Conservation (phyloP, 2,888 invertebrate genomes). For the Leptarthrus brevirostris region DNA sequence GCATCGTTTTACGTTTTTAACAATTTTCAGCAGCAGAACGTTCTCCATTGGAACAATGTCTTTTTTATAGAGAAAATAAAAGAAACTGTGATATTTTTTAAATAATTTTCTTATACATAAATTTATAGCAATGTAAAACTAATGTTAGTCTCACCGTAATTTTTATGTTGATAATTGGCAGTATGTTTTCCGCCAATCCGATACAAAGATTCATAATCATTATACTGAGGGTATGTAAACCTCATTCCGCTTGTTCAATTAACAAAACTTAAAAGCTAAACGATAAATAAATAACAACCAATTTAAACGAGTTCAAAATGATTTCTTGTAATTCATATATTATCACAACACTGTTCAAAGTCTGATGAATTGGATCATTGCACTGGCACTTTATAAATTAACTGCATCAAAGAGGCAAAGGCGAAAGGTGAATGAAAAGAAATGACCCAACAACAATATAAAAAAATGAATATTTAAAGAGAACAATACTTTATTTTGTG, state of each 20-base stretch:
- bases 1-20: too few species aligned
- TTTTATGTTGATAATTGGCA: slow-evolving; percentile 61
- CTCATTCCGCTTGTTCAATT: slow-evolving; percentile 58
- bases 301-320: not conserved
- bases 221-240: slow-evolving; percentile 67
- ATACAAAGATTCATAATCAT: slow-evolving; percentile 54
- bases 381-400: slow-evolving; percentile 22
- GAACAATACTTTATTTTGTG: not conserved
- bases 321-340: slow-evolving; percentile 33
- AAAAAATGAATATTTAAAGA: not conserved
- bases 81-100: too few species aligned
- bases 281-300: slow-evolving; percentile 13
- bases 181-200: slow-evolving; percentile 51
- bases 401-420: not conserved
- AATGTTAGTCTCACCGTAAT: slow-evolving; percentile 66
- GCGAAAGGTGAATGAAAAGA: slow-evolving; percentile 14
- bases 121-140: too few species aligned
- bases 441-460: not conserved
- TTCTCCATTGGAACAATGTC: too few species aligned
- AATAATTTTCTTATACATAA: too few species aligned
- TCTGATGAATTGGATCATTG: slow-evolving; percentile 41
- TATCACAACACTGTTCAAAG: slow-evolving; percentile 42
- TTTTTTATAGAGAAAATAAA: too few species aligned
- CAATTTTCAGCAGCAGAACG: too few species aligned
- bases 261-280: not conserved